Base-by-base conservation (phyloP, 2,797 vertebrate species). In the Coilia nasus region DNA sequence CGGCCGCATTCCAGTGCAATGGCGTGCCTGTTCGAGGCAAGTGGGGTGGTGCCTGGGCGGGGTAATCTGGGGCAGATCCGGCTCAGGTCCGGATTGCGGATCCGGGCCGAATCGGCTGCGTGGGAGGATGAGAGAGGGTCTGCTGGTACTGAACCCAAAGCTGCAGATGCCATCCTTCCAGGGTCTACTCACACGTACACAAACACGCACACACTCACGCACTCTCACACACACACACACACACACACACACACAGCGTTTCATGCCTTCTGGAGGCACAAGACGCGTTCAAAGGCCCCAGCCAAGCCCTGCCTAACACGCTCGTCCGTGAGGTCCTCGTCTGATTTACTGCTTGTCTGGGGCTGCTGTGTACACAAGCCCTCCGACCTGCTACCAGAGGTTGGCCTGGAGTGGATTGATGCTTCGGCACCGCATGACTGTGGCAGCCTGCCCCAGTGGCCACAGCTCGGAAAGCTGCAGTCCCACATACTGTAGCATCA, bases 341-440 rank as follows among this genome's bases (percentile, higher is more conserved):
- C 59, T 89, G 90, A 93, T 93, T 93, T 92, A 93, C 90, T 87
- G 88, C 87, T 89, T 83, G 4, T 12, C 87, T 90, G 89, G 89
- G 87, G 82, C 89, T 89, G 90, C 90, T 90, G 89, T 90, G 89
- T 91, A 88, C 89, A 90, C 90, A 91, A 86, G 82, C 54, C 54
- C 88, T 90, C 88, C 81, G 82, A 83, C 86, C 86, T 85, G 86
- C 85, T 78, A 88, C 64, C 89, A 90, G 90, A 86, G 89, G 92
- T 92, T 91, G 81, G 89, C 87, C 89, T 89, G 89, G 89, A 87
- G 84, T 83, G 89, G 89, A 87, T 84, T 83, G 89, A 91, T 89
- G 89, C 86, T 87, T 87, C 85, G 81, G 90, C 84, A 89, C 88
- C 90, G 67, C 84, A 64, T 92, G 90, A 90, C 91, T 28, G 83